These are phyloP conservation scores for Leptopilina clavipes DNA, from an alignment of 1,140 invertebrate species.

Conservation along the genomic window DNA sequence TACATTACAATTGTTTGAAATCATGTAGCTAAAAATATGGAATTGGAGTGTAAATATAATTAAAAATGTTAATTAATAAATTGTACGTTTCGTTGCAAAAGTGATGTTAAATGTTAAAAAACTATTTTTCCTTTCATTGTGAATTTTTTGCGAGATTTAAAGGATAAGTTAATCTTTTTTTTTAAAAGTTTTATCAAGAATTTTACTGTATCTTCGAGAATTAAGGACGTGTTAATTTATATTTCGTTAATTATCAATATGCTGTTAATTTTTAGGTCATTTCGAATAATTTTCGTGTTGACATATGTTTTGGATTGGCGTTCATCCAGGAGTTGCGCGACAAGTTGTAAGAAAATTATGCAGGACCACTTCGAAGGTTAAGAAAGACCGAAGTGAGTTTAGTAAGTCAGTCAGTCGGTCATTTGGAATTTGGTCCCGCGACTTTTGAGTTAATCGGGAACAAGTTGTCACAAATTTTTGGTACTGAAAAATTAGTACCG, in stretches of 20 bases:
- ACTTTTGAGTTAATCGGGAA: constrained; percentile 43
- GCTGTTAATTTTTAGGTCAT: constrained; percentile 66
- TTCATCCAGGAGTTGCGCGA: constrained; percentile 65
- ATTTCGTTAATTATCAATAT: constrained; percentile 55
- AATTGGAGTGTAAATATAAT: constrained; percentile 3
- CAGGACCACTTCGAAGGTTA: constrained; percentile 65
- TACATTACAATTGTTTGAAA: constrained; percentile 14
- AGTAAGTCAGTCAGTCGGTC: constrained; percentile 61
- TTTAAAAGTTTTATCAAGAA: neutral
- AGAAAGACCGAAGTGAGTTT: constrained; percentile 60
- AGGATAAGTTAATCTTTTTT: neutral
- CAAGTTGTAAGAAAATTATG: constrained; percentile 61
- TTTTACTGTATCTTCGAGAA: neutral
- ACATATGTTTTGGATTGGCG: constrained; percentile 55
- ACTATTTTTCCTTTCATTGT: neutral
- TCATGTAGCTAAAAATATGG: neutral
- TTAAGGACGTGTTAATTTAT: constrained; percentile 41
- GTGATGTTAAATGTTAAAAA: neutral
- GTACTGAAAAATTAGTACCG: neutral
- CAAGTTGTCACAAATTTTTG: constrained; percentile 38
- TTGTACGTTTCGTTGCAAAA: neutral
- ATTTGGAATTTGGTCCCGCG: constrained; percentile 38
- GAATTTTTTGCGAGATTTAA: neutral
- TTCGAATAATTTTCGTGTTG: constrained; percentile 57
- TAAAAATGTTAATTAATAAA: neutral